phyloP scores from a whole-genome alignment of 2,797 vertebrate species.

The Tinamus major region DNA sequence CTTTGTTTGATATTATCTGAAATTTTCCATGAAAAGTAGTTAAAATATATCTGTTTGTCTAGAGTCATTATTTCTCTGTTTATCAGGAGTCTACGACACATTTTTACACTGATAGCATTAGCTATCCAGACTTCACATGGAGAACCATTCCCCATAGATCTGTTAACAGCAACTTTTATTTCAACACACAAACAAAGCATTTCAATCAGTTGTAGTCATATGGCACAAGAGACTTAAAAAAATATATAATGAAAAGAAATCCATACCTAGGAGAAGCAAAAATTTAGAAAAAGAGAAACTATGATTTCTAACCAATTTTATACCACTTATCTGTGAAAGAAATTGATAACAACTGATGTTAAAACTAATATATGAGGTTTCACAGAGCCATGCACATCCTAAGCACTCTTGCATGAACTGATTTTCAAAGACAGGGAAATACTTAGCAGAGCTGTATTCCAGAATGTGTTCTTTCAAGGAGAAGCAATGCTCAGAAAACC shows the following conservation, averaged over 20 bases:
- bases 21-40: not conserved
- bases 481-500: not conserved
- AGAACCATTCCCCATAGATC: not conserved
- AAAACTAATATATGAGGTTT: not conserved
- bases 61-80: not conserved
- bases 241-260: not conserved
- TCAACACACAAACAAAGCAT: not conserved
- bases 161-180: not conserved
- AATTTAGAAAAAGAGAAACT: not conserved
- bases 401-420: not conserved
- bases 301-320: not conserved
- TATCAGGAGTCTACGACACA: not conserved
- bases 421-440: not conserved
- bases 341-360: not conserved
- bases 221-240: not conserved
- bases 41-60: not conserved
- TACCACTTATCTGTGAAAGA: not conserved
- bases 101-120: not conserved
- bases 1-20: not conserved
- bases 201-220: not conserved
- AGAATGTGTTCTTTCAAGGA: not conserved
- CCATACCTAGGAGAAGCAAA: fast-evolving
- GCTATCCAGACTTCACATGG: not conserved
- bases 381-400: not conserved
- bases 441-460: not conserved